These are phyloP conservation scores for Diarsia brunnea DNA, from an alignment of 2,888 invertebrate species.

Conservation along the genomic window DNA sequence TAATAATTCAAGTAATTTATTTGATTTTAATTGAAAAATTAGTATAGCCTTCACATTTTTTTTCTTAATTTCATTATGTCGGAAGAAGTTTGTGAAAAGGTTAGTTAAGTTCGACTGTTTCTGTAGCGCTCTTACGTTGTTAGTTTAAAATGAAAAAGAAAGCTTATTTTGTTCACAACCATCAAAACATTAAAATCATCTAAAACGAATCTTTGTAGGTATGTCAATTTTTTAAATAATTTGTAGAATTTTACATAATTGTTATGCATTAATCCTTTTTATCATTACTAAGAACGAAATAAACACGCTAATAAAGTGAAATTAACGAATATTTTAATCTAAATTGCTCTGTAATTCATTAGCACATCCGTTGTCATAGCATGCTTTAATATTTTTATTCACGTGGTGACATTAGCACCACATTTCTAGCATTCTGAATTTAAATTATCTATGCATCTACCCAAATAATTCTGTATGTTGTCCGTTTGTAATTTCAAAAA, in stretches of 20 bases:
- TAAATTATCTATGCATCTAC: too few species aligned
- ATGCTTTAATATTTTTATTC: conserved; percentile 20
- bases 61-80: neutral
- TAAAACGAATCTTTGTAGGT: too few species aligned
- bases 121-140: neutral
- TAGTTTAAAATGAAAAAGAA: neutral
- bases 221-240: neutral
- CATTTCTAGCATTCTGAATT: conserved; percentile 18
- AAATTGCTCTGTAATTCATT: conserved; percentile 27
- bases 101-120: neutral
- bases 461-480: too few species aligned
- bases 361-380: neutral
- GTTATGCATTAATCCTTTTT: neutral
- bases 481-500: too few species aligned
- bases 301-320: neutral
- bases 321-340: neutral
- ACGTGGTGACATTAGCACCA: conserved; percentile 12
- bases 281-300: too few species aligned
- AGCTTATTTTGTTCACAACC: neutral
- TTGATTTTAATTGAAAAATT: conserved; percentile 23
- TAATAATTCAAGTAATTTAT: neutral
- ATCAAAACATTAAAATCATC: neutral
- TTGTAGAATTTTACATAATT: neutral
- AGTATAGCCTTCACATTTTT: conserved; percentile 11
- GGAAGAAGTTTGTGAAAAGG: conserved; percentile 14